Base-by-base conservation (phyloP, 2,113 vertebrate species). In the Furnarius figulus region DNA sequence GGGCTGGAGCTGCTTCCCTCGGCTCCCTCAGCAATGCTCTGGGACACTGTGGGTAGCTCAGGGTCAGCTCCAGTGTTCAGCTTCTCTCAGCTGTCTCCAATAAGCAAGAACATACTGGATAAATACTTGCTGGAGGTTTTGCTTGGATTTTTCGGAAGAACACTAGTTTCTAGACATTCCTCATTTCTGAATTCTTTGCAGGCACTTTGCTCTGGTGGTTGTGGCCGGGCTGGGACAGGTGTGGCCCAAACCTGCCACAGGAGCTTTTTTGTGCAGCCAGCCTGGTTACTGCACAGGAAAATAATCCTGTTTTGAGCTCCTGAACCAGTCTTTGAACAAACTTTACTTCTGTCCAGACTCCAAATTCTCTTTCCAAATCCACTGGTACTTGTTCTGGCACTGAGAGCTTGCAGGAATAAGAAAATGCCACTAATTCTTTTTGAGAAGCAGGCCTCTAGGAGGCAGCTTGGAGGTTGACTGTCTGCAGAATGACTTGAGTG, bases 11-110 rank as follows among this genome's bases (percentile, higher is more conserved):
- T 63, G 15, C n/a, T 49, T 52, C 11, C 75, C n/a, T 82, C 46
- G 5, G 61, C 24, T 39, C 31, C 50, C 49, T 35, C 61, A 27
- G 55, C 55, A 11, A 16, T 4, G 33, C 12, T 30, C 65, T 22
- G 42, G 40, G 59, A 5, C 46, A 20, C 8, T 5, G 25, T 13
- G 17, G 52, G 27, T 27, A 10, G 44, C 8, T 31, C 42, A 42
- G 30, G 33, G 12, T 8, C 0, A 1, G 18, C 17, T 66, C 72
- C 14, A 3, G 7, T 0, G 0, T 8, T 35, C 27, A 8, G 27
- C 30, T 79, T 35, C 80, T 67, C n/a, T 81, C 59, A 79, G 42
- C 37, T 63, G 14, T 31, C 77, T 33, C 81, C 66, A 12, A 31
- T 14, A n/a, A 84, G n/a, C 47, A 62, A n/a, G 25, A 75, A 13